Conservation (phyloP, 1,140 invertebrate genomes). For the Colletes gigas region DNA sequence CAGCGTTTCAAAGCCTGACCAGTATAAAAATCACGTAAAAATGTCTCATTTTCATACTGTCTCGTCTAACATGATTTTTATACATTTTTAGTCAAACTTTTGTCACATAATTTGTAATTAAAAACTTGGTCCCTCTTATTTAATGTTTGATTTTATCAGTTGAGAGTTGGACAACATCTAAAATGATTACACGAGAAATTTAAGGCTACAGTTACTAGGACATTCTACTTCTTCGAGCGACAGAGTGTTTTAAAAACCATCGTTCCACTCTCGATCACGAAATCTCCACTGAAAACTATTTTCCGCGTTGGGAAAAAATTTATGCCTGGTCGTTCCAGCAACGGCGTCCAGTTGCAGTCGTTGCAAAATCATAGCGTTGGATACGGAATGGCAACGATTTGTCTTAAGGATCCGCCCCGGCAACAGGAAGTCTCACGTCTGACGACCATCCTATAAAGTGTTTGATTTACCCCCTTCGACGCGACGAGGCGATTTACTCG, state of each 20-base stretch:
- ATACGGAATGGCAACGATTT: constrained; percentile 47
- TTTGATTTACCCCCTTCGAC: constrained; percentile 33
- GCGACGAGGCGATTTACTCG: constrained; percentile 17
- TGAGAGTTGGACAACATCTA: too few relatives aligned
- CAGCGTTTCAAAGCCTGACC: too few relatives aligned
- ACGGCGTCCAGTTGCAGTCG: constrained; percentile 41
- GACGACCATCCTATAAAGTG: constrained; percentile 39
- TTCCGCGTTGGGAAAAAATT: constrained; percentile 36
- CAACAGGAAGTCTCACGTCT: constrained; percentile 41
- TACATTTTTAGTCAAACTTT: too few relatives aligned
- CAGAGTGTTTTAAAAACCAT: background rate
- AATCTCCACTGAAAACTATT: constrained; percentile 41
- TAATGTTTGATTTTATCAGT: too few relatives aligned
- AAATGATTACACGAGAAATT: too few relatives aligned
- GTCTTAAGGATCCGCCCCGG: constrained; percentile 32
- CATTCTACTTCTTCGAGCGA: too few relatives aligned
- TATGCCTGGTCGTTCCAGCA: constrained; percentile 31
- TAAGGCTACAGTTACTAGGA: too few relatives aligned
- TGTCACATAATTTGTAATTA: too few relatives aligned
- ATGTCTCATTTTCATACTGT: too few relatives aligned
- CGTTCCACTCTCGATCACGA: background rate
- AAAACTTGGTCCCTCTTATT: too few relatives aligned
- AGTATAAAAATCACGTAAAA: too few relatives aligned
- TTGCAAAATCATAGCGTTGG: constrained; percentile 43
- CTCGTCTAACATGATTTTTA: too few relatives aligned